Percentiles rank a stretch among this genome's conserved stretches.
Evolutionary conservation across 1,140 invertebrate genomes (phyloP).

Genomic region (Drosophila willistoni): DNA sequence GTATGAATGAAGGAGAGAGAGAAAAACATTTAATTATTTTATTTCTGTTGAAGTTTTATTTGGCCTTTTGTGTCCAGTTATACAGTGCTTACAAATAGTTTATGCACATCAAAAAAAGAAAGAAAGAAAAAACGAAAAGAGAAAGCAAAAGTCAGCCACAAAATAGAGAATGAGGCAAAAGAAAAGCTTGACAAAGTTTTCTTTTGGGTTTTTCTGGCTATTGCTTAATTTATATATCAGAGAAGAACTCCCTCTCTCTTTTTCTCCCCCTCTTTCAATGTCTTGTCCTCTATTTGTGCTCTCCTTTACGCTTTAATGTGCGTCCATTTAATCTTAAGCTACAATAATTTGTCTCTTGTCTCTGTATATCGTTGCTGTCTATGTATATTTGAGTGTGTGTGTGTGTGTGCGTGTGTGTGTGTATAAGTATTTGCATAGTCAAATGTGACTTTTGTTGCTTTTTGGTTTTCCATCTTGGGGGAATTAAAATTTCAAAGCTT

Average conservation of each 20-base stretch:
- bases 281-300: not conserved
- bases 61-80: not conserved
- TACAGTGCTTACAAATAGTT: slow-evolving; percentile 48
- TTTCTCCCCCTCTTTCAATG: not conserved
- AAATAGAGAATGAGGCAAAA: not conserved
- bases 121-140: slow-evolving; percentile 16
- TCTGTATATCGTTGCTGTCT: slow-evolving; percentile 1
- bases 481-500: slow-evolving; percentile 31
- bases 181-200: slow-evolving; percentile 49
- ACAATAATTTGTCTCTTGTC: slow-evolving; percentile 53
- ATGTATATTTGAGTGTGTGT: no score
- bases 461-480: slow-evolving; percentile 16
- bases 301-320: slow-evolving; percentile 43
- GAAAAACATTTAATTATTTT: slow-evolving; percentile 55
- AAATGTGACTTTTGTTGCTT: slow-evolving; percentile 23
- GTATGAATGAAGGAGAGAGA: not conserved
- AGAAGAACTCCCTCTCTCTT: not conserved
- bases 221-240: slow-evolving; percentile 42
- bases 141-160: slow-evolving; percentile 7
- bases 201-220: slow-evolving; percentile 34
- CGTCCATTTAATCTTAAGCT: slow-evolving; percentile 57
- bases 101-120: slow-evolving; percentile 44
- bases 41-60: slow-evolving; percentile 37
- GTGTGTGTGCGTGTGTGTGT: slow-evolving; percentile 4
- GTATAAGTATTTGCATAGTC: slow-evolving; percentile 44